Evolutionary conservation across 2,113 vertebrate species (phyloP), one percentile per base, ranked within the genome.

Genomic region (Pogona vitticeps): DNA sequence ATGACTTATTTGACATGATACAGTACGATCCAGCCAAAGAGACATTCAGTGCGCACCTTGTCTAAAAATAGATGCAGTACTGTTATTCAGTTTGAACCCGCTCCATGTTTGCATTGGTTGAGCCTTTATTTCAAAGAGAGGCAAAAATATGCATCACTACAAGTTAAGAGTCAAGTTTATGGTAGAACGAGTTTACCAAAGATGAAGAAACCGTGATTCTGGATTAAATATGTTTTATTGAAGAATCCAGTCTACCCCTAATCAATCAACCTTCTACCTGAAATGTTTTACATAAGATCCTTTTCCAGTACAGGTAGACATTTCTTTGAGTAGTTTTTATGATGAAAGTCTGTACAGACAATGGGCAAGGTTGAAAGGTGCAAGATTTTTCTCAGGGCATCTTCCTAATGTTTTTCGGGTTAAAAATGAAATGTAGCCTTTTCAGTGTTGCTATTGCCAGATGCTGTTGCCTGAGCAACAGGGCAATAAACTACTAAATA

Each of bases 381-480:
- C 77, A 86, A 81, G 61, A 86, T 56, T 82, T 89, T 86, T 83
- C 72, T 78, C 0, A 90, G 81, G 90, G 84, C 80, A 89, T 78
- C 95, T 91, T 91, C 89, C 88, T 70, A 36, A 86, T 83, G 71
- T 85, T 78, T 72, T 83, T 59, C 23, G 84, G 87, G 75, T 91
- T 91, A 83, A 89, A 93, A 94, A 93, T 31, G 2, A 93, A 94
- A 93, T 31, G 2, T 76, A 89, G 85, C 86, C 80, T 88, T 78
- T 84, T 38, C 81, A 85, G 63, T 42, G 82, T 2, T 89, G 68
- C 86, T 86, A 80, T 79, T 89, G 77, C 86, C 89, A 76, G 42
- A 72, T 89, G 81, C 90, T 78, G 88, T 90, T 94, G 92, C 92
- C 90, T 88, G 88, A 94, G 92, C 93, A 95, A 95, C 90, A 92